These are phyloP conservation scores for Acrocephalus scirpaceus DNA, from an alignment of 2,797 vertebrate genomes.

Conservation along the genomic window DNA sequence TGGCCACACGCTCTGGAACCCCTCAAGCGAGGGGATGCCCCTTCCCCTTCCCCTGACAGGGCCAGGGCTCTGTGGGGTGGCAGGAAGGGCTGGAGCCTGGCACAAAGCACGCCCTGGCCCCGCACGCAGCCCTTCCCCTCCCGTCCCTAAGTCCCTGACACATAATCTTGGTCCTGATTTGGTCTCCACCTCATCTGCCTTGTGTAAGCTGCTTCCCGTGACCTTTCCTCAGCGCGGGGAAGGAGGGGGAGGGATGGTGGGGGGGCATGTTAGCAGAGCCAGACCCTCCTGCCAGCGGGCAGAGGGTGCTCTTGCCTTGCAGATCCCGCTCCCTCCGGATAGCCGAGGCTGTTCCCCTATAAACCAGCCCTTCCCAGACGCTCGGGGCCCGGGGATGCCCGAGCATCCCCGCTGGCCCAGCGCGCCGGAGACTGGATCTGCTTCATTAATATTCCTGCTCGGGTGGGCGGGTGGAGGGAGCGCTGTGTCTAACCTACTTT, in stretches of 20 bases:
- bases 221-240: constrained; percentile 53
- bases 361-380: neutral
- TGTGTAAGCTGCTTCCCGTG: constrained; percentile 59
- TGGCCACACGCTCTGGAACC: neutral
- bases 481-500: constrained; percentile 46
- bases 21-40: neutral
- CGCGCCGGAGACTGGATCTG: neutral
- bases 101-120: neutral
- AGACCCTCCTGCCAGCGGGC: constrained; percentile 76
- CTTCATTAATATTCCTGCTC: constrained; percentile 48
- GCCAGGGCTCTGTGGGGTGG: neutral
- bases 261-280: constrained; percentile 49
- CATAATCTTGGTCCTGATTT: constrained; percentile 69
- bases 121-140: neutral
- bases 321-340: constrained; percentile 62
- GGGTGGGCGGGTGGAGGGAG: constrained; percentile 24
- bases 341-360: neutral
- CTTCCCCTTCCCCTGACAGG: neutral
- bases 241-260: constrained; percentile 40
- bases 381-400: constrained; percentile 6
- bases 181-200: constrained; percentile 54
- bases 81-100: constrained; percentile 49
- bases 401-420: neutral
- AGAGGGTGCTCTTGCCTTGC: constrained; percentile 77
- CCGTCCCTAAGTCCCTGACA: constrained; percentile 38